Base-by-base conservation (phyloP, 2,113 vertebrate genomes). In the Pachypanchax playfairii region DNA sequence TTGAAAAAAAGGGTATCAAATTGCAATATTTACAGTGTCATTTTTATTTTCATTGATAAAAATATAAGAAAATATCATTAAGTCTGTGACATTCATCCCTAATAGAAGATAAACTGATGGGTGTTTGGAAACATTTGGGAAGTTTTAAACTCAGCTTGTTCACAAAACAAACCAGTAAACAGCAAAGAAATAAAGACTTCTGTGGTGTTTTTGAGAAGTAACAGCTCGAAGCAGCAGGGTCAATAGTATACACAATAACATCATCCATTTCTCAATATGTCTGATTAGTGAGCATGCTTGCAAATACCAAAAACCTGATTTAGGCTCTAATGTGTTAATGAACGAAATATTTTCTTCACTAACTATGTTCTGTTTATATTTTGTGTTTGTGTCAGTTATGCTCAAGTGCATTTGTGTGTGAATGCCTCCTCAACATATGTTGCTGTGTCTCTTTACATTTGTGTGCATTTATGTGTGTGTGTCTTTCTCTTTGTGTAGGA, bases 401-500 rank as follows among this genome's bases (percentile, higher is more conserved):
- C 31, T 54, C 17, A 28, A 46, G 25, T 44, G 8, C 20, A 41
- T 42, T 18, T 17, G 54, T 44, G 35, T 31, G 21, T 41, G 28
- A 21, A 50, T 60, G 52, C 51, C 36, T 56, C 4, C 24, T 56
- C 26, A n/a, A 21, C 13, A 7, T 13, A 7, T 17, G 6, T 14
- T 46, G 41, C 8, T n/a, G 46, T 21, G 10, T 49, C 8, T 41
- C 38, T 41, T 50, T 18, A 49, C 28, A 28, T 29, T 18, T 55
- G 50, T 54, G 35, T 51, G 35, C 5, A 13, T 77, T n/a, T 48
- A 57, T 69, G 75, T 63, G 78, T 35, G 25, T 24, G 15, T 53
- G 59, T 53, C 26, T 46, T 28, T 57, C 21, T 71, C 13, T 39
- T 33, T 61, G 78, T 64, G 83, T 82, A 74, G 76, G 81, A 76